Base-by-base conservation (phyloP, 2,797 vertebrate species). In the Pampus argenteus region DNA sequence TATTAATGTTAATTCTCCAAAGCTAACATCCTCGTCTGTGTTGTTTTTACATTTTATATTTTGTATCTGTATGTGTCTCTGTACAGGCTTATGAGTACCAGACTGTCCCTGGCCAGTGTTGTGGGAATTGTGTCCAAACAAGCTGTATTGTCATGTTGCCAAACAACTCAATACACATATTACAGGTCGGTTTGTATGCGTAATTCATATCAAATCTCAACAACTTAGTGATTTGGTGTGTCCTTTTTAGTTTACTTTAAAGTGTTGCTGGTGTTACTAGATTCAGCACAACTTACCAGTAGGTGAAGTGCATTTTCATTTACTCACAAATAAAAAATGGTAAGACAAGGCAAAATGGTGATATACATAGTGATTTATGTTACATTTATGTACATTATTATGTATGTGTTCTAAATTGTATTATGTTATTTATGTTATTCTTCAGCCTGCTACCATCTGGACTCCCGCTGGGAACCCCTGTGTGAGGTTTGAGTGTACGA, bases 91-190 rank as follows among this genome's bases (percentile, higher is more conserved):
- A 89, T 60, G 85, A 68, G 61, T 89, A 94, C 20, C 57, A 86
- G 23, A 6, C 11, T 1, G 26, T 68, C 34, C 5, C 85, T 0
- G 91, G 87, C 2, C 71, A 88, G 29, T 97, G 96, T 87, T 97
- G 96, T 62, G 95, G 94, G 59, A 71, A 47, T 10, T 97, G 96
- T 38, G 92, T 93, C 49, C 95, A 91, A 75, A 82, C 29, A 0
- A 76, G 85, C 23, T 97, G 96, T 56, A 1, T 90, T 11, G 18
- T 84, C 17, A 44, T 18, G 0, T 52, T 84, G 23, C 11, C 62
- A 1, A 68, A 78, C 29, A 88, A 89, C 48, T 31, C 70, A 49
- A 83, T 81, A n/a, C 51, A 90, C 20, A 25, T 67, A 29, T 51
- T 93, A 44, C 26, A 77, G 78, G 93, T 93, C 60, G 62, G 87